Evolutionary conservation across 2,888 invertebrate genomes (phyloP).

Genomic region (Bibio marci): DNA sequence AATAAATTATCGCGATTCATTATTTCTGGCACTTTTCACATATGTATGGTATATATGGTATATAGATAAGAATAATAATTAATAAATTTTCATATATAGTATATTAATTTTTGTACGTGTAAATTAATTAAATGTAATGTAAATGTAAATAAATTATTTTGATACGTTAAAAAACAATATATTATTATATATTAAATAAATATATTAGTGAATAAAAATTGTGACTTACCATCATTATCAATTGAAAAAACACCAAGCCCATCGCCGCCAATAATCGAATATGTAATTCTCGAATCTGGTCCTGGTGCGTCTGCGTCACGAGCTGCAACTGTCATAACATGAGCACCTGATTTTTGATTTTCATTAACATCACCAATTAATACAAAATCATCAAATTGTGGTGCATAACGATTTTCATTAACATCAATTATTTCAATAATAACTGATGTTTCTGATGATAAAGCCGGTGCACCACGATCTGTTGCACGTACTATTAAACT

Average conservation of each 20-base stretch:
- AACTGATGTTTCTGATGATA: slow-evolving; percentile 63
- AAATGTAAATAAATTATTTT: no score
- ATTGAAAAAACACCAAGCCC: slow-evolving; percentile 86
- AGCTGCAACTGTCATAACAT: slow-evolving; percentile 62
- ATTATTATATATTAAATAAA: no score
- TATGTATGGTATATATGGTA: no score
- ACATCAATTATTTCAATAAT: slow-evolving; percentile 83
- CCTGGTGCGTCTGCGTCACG: slow-evolving; percentile 65
- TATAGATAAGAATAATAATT: no score
- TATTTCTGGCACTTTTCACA: no score
- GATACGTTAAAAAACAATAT: no score
- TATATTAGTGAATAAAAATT: no score
- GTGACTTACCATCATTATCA: slow-evolving; percentile 66
- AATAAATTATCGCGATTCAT: no score
- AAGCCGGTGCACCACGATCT: slow-evolving; percentile 68
- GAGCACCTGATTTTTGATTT: slow-evolving; percentile 58
- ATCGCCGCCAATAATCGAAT: slow-evolving; percentile 74
- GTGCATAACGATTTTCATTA: slow-evolving; percentile 78
- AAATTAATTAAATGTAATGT: no score
- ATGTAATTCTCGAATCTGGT: slow-evolving; percentile 65
- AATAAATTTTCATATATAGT: no score
- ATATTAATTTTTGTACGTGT: no score
- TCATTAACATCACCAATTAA: slow-evolving; percentile 58
- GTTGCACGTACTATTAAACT: slow-evolving; percentile 70
- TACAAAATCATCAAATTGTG: slow-evolving; percentile 68